Evolutionary conservation across 2,797 vertebrate species (phyloP).

Genomic region (Anabacerthia variegaticeps): DNA sequence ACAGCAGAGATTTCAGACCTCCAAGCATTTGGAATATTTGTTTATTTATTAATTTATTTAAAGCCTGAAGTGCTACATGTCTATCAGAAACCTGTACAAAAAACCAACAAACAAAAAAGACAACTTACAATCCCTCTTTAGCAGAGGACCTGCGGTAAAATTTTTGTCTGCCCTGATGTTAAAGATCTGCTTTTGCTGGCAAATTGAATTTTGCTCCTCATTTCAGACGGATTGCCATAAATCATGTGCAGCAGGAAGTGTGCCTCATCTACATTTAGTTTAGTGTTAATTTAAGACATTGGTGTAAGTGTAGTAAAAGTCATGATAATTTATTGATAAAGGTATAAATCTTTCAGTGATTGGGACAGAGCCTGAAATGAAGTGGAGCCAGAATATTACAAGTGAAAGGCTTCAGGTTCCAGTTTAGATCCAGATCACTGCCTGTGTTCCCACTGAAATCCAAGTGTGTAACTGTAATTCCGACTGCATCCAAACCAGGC

Average conservation of each 20-base stretch:
- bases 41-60: neutral
- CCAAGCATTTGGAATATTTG: neutral
- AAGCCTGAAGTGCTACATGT: neutral
- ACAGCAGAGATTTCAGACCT: neutral
- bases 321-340: conserved; percentile 69
- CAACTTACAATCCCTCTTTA: neutral
- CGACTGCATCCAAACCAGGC: conserved; percentile 32
- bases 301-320: conserved; percentile 63
- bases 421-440: conserved; percentile 30
- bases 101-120: neutral
- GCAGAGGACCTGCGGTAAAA: neutral
- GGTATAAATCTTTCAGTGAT: conserved; percentile 65
- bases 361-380: conserved; percentile 50
- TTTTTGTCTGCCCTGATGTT: neutral
- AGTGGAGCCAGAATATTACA: neutral
- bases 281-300: conserved; percentile 65
- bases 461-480: conserved; percentile 28
- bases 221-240: conserved; percentile 20
- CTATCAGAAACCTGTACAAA: neutral
- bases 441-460: conserved; percentile 25
- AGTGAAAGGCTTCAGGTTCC: conserved; percentile 25
- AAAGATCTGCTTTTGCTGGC: conserved; percentile 12
- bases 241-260: conserved; percentile 53
- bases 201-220: conserved; percentile 46
- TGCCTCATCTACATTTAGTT: conserved; percentile 58